Percentiles rank a stretch among this genome's conserved stretches.
Evolutionary conservation across 1,140 invertebrate genomes (phyloP).

Genomic region (Aethina tumida): DNA sequence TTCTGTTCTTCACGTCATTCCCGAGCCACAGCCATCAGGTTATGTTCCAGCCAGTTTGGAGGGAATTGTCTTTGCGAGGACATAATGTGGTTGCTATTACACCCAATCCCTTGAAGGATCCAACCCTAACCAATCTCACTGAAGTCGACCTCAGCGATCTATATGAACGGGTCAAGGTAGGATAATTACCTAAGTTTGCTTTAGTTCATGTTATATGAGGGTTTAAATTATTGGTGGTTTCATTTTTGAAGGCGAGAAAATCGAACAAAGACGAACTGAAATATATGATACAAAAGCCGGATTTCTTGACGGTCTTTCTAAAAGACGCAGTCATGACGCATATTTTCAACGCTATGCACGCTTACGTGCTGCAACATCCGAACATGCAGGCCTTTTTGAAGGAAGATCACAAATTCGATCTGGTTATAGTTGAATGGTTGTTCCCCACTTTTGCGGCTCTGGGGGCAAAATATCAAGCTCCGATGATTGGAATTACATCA

Average conservation of each 20-base stretch:
- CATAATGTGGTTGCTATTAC: slow-evolving; percentile 20
- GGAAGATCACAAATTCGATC: slow-evolving; percentile 28
- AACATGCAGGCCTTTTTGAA: slow-evolving; percentile 26
- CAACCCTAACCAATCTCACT: slow-evolving; percentile 13
- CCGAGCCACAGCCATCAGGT: slow-evolving; percentile 40
- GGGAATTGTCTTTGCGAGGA: slow-evolving; percentile 21
- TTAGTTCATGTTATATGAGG: no score
- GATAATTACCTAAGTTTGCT: no score
- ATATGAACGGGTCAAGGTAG: slow-evolving; percentile 4
- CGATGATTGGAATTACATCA: slow-evolving; percentile 23
- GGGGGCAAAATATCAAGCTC: slow-evolving; percentile 28
- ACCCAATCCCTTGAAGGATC: slow-evolving; percentile 17
- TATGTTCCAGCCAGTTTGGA: slow-evolving; percentile 33
- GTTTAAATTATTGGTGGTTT: no score
- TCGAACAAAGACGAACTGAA: neutral
- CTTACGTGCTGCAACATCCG: slow-evolving; percentile 9
- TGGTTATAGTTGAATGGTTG: slow-evolving; percentile 30
- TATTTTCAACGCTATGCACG: slow-evolving; percentile 10
- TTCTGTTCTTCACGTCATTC: slow-evolving; percentile 12
- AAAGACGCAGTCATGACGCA: slow-evolving; percentile 12
- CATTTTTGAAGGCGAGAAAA: no score
- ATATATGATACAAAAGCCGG: slow-evolving; percentile 12
- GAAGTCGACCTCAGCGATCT: slow-evolving; percentile 18
- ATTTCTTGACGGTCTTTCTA: slow-evolving; percentile 10
- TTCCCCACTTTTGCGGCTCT: slow-evolving; percentile 22